Evolutionary conservation across 2,888 invertebrate genomes (phyloP).

Genomic region (Cephus pygmeus): DNA sequence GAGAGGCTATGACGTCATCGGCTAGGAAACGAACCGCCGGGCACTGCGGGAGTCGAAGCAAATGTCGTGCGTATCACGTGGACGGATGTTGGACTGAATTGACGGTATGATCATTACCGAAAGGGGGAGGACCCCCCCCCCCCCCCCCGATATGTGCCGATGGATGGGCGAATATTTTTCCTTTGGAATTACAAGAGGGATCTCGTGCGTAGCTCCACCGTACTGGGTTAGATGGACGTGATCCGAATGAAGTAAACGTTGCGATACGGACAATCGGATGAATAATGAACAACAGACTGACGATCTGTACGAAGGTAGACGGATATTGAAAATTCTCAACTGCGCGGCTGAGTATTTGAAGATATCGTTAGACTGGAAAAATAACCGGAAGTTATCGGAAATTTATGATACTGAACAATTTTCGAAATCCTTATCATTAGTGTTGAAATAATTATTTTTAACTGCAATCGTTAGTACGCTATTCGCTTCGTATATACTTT

Average conservation of each 20-base stretch:
- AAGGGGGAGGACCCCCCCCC: slow-evolving; percentile 27
- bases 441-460: too few species aligned
- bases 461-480: too few species aligned
- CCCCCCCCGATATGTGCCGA: slow-evolving; percentile 27
- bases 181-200: background rate
- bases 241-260: background rate
- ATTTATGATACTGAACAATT: too few species aligned
- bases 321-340: background rate
- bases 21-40: slow-evolving; percentile 39
- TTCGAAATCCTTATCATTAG: too few species aligned
- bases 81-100: slow-evolving; percentile 51
- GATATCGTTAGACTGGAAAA: too few species aligned
- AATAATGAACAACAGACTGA: background rate
- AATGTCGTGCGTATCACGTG: slow-evolving; percentile 35
- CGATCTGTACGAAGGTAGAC: background rate
- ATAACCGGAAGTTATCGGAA: too few species aligned
- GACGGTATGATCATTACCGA: slow-evolving; percentile 44
- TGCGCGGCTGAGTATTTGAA: too few species aligned
- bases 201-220: background rate
- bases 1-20: slow-evolving; percentile 15
- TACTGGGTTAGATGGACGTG: background rate
- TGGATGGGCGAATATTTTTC: slow-evolving; percentile 34
- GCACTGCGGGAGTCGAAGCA: slow-evolving; percentile 34
- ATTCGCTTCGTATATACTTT: too few species aligned
- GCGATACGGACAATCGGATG: background rate